Conservation (phyloP, 2,113 vertebrate species). For the Dermatemys mawii region DNA sequence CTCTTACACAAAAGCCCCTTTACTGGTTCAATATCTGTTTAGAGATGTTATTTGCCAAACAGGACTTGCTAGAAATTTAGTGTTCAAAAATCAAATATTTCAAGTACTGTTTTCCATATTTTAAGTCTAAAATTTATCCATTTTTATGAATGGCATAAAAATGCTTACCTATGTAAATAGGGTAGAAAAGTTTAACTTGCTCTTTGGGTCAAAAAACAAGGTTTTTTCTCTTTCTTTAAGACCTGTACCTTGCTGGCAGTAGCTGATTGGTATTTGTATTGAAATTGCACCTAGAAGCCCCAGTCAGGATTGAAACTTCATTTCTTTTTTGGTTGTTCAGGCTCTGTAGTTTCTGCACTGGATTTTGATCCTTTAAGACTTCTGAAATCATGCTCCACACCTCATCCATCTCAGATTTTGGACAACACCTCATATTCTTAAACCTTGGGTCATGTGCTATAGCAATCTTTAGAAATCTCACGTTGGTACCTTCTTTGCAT, state of each 20-base stretch:
- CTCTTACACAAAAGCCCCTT: accelerated
- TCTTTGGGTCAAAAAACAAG: not conserved
- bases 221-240: not conserved
- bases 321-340: too few species aligned
- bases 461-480: too few species aligned
- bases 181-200: not conserved
- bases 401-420: too few species aligned
- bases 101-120: not conserved
- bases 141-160: not conserved
- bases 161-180: not conserved
- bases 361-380: too few species aligned
- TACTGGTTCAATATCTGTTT: not conserved
- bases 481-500: too few species aligned
- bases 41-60: conserved; percentile 1
- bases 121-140: not conserved
- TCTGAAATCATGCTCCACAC: too few species aligned
- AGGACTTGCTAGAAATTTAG: not conserved
- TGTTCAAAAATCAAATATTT: not conserved
- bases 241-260: too few species aligned
- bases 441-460: too few species aligned
- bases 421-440: too few species aligned
- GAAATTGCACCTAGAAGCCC: not conserved
- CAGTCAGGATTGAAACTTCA: not conserved
- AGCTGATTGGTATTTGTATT: not conserved
- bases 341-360: too few species aligned